These are phyloP conservation scores for Sminthurinus signatus DNA, from an alignment of 1,140 invertebrate genomes.

Conservation along the genomic window DNA sequence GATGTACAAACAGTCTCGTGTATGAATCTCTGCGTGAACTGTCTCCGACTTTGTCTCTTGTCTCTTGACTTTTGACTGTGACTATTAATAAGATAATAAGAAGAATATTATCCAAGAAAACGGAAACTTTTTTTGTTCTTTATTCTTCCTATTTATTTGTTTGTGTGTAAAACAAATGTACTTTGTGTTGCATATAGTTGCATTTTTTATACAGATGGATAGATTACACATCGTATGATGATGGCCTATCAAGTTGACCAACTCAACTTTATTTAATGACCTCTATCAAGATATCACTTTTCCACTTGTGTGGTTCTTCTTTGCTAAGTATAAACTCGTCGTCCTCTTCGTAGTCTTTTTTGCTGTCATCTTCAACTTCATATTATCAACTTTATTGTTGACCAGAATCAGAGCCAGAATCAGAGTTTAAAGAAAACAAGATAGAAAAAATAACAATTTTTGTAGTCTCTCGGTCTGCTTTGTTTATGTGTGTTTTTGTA, in stretches of 20 bases:
- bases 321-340: neutral
- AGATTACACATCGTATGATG: neutral
- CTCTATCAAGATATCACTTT: slow-evolving; percentile 1
- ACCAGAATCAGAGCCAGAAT: too few species aligned
- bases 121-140: neutral
- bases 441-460: too few species aligned
- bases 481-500: too few species aligned
- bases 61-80: neutral
- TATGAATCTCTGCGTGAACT: neutral
- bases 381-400: neutral
- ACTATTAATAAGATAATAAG: neutral
- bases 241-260: neutral
- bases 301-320: slow-evolving; percentile 9
- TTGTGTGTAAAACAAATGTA: neutral
- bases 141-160: neutral
- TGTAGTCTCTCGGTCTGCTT: too few species aligned
- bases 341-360: neutral
- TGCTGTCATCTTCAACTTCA: neutral
- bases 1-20: neutral
- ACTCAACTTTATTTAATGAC: slow-evolving; percentile 10
- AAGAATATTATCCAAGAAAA: neutral
- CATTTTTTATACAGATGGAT: neutral
- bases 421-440: too few species aligned
- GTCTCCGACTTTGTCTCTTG: neutral
- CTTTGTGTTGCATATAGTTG: neutral